Conservation (phyloP, 2,113 vertebrate genomes). For the Piaya cayana region DNA sequence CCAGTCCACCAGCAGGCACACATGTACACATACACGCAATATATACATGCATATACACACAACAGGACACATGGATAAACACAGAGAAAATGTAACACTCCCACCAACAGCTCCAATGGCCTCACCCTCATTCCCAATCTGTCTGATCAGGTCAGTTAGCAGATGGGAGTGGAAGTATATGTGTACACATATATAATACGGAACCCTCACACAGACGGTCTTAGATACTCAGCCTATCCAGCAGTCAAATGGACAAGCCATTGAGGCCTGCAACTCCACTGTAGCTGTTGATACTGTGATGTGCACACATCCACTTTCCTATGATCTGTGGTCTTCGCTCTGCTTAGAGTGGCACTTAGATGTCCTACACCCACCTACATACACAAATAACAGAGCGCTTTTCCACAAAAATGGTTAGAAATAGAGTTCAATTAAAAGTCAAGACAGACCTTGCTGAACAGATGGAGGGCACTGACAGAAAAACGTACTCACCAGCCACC, state of each 20-base stretch:
- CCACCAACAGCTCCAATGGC: neutral
- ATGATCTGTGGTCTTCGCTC: neutral
- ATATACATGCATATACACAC: neutral
- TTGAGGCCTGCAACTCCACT: neutral
- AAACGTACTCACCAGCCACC: neutral
- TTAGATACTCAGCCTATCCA: neutral
- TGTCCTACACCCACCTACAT: neutral
- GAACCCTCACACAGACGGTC: neutral
- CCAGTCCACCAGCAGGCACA: neutral
- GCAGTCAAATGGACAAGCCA: neutral
- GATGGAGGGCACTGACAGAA: neutral
- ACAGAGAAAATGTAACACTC: neutral
- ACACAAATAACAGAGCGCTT: neutral
- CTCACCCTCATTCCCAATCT: neutral
- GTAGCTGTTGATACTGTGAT: neutral
- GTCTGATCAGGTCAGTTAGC: neutral
- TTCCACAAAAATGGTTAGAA: neutral
- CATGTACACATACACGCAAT: accelerated
- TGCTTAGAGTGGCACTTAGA: neutral
- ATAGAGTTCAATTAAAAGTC: neutral
- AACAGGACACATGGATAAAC: neutral
- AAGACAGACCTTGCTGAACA: neutral
- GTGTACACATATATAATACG: neutral
- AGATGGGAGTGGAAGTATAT: accelerated
- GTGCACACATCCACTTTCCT: neutral